Conservation (phyloP, 1,140 invertebrate genomes). For the Penaeus indicus region DNA sequence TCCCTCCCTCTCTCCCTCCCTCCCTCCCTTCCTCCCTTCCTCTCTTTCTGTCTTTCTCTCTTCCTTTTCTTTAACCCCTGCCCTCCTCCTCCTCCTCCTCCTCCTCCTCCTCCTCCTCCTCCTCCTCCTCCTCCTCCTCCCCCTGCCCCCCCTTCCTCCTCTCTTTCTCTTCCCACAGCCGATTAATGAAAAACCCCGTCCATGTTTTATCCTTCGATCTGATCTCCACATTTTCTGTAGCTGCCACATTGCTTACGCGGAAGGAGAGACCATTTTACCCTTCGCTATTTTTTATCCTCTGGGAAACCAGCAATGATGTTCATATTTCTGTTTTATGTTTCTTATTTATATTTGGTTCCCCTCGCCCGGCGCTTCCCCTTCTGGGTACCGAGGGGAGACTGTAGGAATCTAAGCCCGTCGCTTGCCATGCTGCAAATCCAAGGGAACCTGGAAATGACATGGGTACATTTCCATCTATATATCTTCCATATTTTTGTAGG, state of each 20-base stretch:
- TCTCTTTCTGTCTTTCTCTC: not conserved
- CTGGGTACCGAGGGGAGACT: not conserved
- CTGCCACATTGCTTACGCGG: constrained; percentile 32
- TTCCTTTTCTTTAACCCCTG: not conserved
- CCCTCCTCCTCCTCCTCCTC: not conserved
- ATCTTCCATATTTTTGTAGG: constrained; percentile 53
- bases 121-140: not conserved
- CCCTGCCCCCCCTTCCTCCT: not conserved
- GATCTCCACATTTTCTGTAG: constrained; percentile 29
- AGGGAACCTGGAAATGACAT: constrained; percentile 43
- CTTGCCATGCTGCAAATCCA: constrained; percentile 6
- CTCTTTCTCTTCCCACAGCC: not conserved
- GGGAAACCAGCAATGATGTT: constrained; percentile 49
- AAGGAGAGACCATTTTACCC: constrained; percentile 34
- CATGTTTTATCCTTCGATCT: constrained; percentile 25
- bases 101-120: not conserved
- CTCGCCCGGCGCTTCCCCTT: not conserved
- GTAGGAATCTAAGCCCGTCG: not conserved
- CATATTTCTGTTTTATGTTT: constrained; percentile 43
- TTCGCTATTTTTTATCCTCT: constrained; percentile 32
- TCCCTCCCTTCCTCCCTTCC: not conserved
- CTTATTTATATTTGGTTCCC: constrained; percentile 24
- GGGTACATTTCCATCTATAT: constrained; percentile 52
- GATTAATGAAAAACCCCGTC: constrained; percentile 27
- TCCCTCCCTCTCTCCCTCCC: not conserved